Conservation (phyloP, 2,888 invertebrate species). For the Lamellibrachia columna region DNA sequence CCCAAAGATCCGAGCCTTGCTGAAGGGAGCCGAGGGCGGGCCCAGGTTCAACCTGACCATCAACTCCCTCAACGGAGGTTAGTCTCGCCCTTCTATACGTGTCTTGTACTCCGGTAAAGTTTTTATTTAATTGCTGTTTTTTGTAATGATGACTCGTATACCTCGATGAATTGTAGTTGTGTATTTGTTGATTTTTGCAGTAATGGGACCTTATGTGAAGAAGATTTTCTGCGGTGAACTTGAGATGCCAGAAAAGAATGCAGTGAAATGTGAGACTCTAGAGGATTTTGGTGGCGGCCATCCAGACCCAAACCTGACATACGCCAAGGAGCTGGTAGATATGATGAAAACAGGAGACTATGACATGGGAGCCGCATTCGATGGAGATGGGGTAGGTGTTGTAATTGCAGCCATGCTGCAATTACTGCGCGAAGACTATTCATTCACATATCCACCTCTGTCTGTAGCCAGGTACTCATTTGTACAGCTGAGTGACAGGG, state of each 20-base stretch:
- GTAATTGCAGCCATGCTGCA: background rate
- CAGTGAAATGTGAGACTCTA: slow-evolving; percentile 82
- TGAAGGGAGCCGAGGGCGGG: slow-evolving; percentile 73
- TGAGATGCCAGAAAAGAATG: slow-evolving; percentile 77
- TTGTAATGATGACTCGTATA: background rate
- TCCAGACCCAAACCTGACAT: slow-evolving; percentile 97
- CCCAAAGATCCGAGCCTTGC: slow-evolving; percentile 76
- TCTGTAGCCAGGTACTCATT: too few species aligned
- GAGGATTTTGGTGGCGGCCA: slow-evolving; percentile 94
- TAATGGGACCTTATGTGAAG: slow-evolving; percentile 94
- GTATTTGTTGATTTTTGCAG: slow-evolving; percentile 69
- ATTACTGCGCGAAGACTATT: too few species aligned
- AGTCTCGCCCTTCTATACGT: slow-evolving; percentile 36
- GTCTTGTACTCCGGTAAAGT: background rate
- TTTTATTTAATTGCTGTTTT: too few species aligned
- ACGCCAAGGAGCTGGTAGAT: slow-evolving; percentile 82
- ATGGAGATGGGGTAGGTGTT: slow-evolving; percentile 86
- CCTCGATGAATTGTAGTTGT: background rate
- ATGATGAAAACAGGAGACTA: slow-evolving; percentile 73
- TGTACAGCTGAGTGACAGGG: too few species aligned
- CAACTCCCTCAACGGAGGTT: slow-evolving; percentile 94
- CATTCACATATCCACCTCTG: too few species aligned
- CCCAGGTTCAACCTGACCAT: slow-evolving; percentile 84
- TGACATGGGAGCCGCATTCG: slow-evolving; percentile 95
- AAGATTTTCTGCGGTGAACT: slow-evolving; percentile 88